phyloP scores from a whole-genome alignment of 2,797 vertebrate species.

The Hapalemur alaotrensis region DNA sequence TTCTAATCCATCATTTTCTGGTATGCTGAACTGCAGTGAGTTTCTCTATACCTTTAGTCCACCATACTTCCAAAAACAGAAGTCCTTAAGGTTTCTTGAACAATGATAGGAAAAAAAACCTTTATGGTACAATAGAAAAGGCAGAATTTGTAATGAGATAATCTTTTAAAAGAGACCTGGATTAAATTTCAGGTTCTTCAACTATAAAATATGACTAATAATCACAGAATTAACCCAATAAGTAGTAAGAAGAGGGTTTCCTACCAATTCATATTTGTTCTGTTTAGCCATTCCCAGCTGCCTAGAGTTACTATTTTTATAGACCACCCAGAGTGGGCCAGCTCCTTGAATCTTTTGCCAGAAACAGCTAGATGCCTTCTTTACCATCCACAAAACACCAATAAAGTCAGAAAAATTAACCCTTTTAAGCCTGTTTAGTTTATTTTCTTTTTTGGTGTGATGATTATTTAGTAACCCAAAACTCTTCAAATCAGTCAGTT shows the following conservation, averaged over 20 bases:
- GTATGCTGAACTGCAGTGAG: background rate
- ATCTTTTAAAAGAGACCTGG: background rate
- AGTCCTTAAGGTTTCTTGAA: background rate
- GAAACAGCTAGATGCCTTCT: conserved; percentile 17
- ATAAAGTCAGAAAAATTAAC: conserved; percentile 30
- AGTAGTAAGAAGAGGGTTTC: background rate
- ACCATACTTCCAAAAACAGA: background rate
- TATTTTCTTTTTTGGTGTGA: conserved; percentile 41
- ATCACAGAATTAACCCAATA: background rate
- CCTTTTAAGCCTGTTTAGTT: background rate
- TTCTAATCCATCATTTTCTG: background rate
- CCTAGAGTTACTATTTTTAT: background rate
- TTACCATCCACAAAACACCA: background rate
- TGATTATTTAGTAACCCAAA: background rate
- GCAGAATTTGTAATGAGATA: background rate
- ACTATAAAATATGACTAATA: background rate
- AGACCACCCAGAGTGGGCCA: background rate
- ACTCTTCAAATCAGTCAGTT: background rate
- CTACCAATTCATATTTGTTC: background rate
- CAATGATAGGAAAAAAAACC: background rate
- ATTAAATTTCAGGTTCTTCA: background rate
- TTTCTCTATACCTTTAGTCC: background rate
- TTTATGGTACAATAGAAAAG: background rate
- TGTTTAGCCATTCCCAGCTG: background rate
- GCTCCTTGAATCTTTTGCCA: background rate